phyloP scores from a whole-genome alignment of 2,888 invertebrate genomes.

The Exocentrus adspersus region DNA sequence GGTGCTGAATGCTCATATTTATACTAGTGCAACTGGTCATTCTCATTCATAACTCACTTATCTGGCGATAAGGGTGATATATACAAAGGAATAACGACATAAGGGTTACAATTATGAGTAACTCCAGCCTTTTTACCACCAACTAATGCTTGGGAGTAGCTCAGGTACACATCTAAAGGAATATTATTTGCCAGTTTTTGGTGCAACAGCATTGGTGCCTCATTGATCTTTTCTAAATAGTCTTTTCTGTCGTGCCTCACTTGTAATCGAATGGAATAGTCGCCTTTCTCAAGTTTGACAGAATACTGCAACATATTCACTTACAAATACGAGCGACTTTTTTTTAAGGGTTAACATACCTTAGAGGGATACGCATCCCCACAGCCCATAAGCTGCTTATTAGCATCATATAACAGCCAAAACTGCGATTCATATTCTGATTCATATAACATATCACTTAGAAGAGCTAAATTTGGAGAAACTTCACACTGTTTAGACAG shows the following conservation, averaged over 20 bases:
- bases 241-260: conserved; percentile 90
- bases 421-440: conserved; percentile 95
- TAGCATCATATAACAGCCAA: conserved; percentile 94
- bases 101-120: conserved; percentile 62
- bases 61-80: conserved; percentile 82
- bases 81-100: conserved; percentile 78
- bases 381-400: conserved; percentile 85
- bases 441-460: conserved; percentile 93
- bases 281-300: conserved; percentile 93
- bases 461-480: conserved; percentile 78
- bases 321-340: too few species aligned
- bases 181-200: conserved; percentile 81
- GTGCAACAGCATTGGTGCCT: conserved; percentile 77
- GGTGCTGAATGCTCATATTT: too few species aligned
- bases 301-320: conserved; percentile 82
- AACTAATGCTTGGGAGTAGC: conserved; percentile 74
- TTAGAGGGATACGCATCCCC: conserved; percentile 92
- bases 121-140: conserved; percentile 78
- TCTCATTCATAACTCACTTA: too few species aligned
- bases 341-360: too few species aligned
- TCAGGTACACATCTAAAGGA: conserved; percentile 79
- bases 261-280: conserved; percentile 87
- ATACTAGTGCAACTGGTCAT: too few species aligned
- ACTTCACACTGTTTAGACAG: conserved; percentile 85
- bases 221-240: conserved; percentile 85